These are phyloP conservation scores for Agrilus planipennis DNA, from an alignment of 1,140 invertebrate species.

Conservation along the genomic window DNA sequence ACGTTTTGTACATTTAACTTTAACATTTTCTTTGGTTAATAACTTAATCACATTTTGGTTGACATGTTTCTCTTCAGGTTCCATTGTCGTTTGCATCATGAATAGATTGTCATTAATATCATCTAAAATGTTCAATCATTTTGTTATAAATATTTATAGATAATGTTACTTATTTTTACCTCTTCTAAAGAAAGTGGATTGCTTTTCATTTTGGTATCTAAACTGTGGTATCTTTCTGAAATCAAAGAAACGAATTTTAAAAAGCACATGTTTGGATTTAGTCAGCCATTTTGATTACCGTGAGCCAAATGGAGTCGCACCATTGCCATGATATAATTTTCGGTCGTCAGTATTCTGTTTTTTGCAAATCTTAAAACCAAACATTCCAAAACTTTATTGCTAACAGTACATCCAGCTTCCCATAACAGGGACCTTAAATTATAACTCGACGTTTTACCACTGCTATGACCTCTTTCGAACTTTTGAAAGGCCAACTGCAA, in stretches of 20 bases:
- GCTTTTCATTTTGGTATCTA: conserved; percentile 60
- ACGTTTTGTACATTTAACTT: too few species aligned
- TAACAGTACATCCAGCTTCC: conserved; percentile 56
- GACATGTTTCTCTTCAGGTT: too few species aligned
- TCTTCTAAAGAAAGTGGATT: conserved; percentile 63
- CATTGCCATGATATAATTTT: conserved; percentile 56
- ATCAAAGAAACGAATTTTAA: conserved; percentile 17
- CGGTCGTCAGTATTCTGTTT: conserved; percentile 45
- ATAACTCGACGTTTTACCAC: conserved; percentile 50
- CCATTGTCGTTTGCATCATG: conserved; percentile 34
- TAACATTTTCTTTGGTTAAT: too few species aligned
- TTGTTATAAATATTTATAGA: conserved; percentile 1
- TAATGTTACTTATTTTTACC: conserved; percentile 36
- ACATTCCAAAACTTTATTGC: conserved; percentile 65
- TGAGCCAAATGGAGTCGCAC: conserved; percentile 59
- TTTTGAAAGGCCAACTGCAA: conserved; percentile 46
- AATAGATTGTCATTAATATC: conserved; percentile 61
- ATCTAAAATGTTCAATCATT: conserved; percentile 38
- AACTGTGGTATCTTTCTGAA: conserved; percentile 54
- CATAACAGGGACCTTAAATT: conserved; percentile 49
- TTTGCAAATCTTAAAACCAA: conserved; percentile 54
- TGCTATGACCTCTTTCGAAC: conserved; percentile 41
- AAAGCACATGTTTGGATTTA: conserved; percentile 3
- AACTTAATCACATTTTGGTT: too few species aligned
- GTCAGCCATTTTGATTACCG: conserved; percentile 36